phyloP scores from a whole-genome alignment of 2,113 vertebrate species.

The Regulus satrapa region DNA sequence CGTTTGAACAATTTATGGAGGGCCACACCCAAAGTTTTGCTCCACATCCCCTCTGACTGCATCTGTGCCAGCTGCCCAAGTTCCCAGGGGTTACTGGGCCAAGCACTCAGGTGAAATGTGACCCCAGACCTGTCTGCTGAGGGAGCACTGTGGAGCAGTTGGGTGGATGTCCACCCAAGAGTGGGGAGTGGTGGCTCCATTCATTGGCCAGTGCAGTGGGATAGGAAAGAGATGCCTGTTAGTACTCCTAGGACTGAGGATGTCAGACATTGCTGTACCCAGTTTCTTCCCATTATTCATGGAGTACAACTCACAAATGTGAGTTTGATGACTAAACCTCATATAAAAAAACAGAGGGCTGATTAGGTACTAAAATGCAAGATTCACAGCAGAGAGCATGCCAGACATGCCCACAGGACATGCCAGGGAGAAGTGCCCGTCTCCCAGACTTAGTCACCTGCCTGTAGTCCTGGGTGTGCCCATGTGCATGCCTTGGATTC shows the following conservation, averaged over 20 bases:
- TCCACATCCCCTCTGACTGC: neutral
- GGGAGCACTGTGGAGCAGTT: neutral
- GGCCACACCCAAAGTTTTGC: neutral
- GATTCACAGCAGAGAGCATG: neutral
- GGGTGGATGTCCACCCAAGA: neutral
- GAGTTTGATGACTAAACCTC: neutral
- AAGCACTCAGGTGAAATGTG: neutral
- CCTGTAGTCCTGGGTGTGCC: neutral
- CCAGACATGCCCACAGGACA: neutral
- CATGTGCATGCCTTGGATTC: accelerated
- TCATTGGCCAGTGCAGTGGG: neutral
- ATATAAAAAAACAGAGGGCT: neutral
- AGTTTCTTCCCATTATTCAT: neutral
- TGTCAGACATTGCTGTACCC: neutral
- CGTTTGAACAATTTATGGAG: neutral
- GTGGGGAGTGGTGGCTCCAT: neutral
- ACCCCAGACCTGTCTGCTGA: neutral
- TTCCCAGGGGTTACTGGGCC: neutral
- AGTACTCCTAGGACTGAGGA: neutral
- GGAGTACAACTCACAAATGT: neutral
- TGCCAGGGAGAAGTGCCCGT: neutral
- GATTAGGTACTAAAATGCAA: neutral
- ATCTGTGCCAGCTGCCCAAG: neutral
- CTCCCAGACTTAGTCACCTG: neutral
- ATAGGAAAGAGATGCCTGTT: neutral